Evolutionary conservation across 2,888 invertebrate genomes (phyloP), one percentile per base, ranked within the genome.

Genomic region (Lacanobia oleracea): DNA sequence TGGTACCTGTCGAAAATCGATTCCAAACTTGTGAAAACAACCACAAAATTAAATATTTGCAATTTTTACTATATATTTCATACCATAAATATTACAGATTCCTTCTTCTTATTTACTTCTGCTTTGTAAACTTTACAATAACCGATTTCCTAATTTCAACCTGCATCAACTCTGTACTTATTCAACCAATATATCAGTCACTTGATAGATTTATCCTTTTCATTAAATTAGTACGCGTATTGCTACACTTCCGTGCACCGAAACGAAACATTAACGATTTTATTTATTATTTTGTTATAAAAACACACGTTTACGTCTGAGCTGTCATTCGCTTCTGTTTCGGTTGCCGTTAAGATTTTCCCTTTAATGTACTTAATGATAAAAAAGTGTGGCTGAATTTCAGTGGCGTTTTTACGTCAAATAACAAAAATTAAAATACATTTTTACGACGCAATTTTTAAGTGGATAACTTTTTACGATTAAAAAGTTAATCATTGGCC

Each of bases 391-490:
- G 45, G 7, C 14, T 16, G 3, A 59, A 56, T 54, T 48, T 23
- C 48, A 63, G 37, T 51, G n/a, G 10, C 37, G 9, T 18, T 59
- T 53, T 61, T 50, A 65, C 50, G 50, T 10, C 18, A 21, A 68
- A 75, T 57, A 62, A 8, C 48, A 50, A 57, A 21, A 50, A 59
- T 48, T 50, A 61, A 48, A 45, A 48, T 7, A 16, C n/a, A 21
- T 40, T 45, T 77, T 79, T 53, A 67, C n/a, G 40, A 18, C 50
- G 4, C 16, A 21, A n/a, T 43, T 67, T 61, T 53, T 50, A 63
- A 12, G 27, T 59, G 18, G 14, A 54, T 51, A 65, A 70, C 51
- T 72, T 81, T 79, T 81, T 66, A 50, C 21, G 43, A 62, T 67
- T 63, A 23, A 67, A 81, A 77, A 63, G 61, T 65, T 66, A 69